Evolutionary conservation across 2,888 invertebrate species (phyloP), one percentile per base, ranked within the genome.

Genomic region (Labia minor): DNA sequence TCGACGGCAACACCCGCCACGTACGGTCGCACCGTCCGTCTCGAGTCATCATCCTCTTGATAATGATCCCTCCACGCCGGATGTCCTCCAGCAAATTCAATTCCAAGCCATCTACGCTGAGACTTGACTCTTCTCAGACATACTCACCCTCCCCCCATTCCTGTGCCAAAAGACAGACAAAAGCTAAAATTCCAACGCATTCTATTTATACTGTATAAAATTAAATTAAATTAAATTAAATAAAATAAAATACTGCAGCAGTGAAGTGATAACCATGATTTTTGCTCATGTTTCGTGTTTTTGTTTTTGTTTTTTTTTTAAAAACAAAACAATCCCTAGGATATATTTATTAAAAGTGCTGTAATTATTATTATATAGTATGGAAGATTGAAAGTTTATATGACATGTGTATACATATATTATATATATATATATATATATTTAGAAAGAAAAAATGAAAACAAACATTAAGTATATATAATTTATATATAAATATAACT

Each of bases 251-350:
- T n/a, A n/a, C 49, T n/a, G 16, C 49, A 49, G 14, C 49, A 14
- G 14, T 2, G 49, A 49, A 49, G 49, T 49, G 49, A 49, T 49
- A 49, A n/a, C 3, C 26, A 26, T 26, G 16, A n/a, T 49, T 49
- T 49, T 49, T 49, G 49, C 49, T 49, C 49, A 49, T 49, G 49
- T 49, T 49, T 49, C 16, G 49, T 49, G n/a, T 49, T 49, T 49
- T 49, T 14, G 3, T 49, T 33, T 33, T 33, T 33, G 6, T 33
- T 33, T 33, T 6, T 33, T 33, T 33, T 33, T 33, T 33, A n/a
- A n/a, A n/a, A n/a, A 8, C 33, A 14, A 16, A 49, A 4, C 4
- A n/a, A 49, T 11, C 16, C n/a, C n/a, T 49, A 49, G 49, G 3
- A 16, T 11, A 14, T 11, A 49, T n/a, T 18, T 16, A 16, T 49